These are phyloP conservation scores for Lumbricus terrestris DNA, from an alignment of 2,888 invertebrate species.

Conservation along the genomic window DNA sequence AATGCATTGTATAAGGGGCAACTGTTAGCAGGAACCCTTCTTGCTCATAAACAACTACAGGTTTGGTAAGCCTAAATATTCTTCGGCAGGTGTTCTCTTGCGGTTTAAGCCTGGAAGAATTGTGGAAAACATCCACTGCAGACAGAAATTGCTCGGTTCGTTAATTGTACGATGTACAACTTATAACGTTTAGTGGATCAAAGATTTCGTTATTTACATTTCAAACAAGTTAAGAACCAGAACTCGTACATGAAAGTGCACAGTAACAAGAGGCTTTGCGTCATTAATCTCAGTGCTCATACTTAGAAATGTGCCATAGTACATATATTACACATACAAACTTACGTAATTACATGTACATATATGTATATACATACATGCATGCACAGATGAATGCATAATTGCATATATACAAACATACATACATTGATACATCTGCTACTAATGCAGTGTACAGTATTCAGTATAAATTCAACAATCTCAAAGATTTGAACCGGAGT, in stretches of 20 bases:
- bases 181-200: neutral
- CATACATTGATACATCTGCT: neutral
- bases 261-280: neutral
- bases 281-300: neutral
- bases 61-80: neutral
- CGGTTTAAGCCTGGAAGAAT: no score
- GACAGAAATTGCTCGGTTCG: no score
- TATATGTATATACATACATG: neutral
- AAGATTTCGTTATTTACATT: neutral
- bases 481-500: neutral
- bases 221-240: neutral
- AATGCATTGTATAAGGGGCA: no score
- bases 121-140: no score
- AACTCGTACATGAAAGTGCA: neutral
- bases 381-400: neutral
- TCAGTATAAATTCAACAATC: neutral
- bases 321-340: no score
- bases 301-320: no score
- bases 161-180: neutral
- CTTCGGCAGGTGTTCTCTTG: no score
- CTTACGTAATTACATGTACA: neutral
- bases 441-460: neutral
- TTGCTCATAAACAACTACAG: neutral
- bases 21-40: neutral
- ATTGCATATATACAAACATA: neutral